Percentiles rank a stretch among this genome's conserved stretches.
phyloP scores from a whole-genome alignment of 2,113 vertebrate species.

The Cromileptes altivelis region DNA sequence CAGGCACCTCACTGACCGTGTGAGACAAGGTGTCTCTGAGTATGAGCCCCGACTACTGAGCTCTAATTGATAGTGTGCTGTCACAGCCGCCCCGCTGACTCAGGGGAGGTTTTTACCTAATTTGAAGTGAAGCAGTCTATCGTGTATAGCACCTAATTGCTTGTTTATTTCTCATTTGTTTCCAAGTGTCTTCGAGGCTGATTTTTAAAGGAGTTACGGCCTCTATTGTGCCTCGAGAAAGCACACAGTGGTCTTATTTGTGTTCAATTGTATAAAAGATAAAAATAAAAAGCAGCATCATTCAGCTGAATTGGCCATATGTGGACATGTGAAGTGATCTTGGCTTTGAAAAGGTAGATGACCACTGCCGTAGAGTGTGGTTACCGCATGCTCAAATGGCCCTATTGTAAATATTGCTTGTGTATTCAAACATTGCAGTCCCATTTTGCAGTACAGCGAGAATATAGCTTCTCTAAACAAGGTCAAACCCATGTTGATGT shows the following conservation, averaged over 20 bases:
- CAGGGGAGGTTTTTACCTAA: not conserved
- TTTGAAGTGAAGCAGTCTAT: not conserved
- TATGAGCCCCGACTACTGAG: not conserved
- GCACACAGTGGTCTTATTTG: not conserved
- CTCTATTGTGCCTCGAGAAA: not conserved
- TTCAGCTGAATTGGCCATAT: not conserved
- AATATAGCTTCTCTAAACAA: slow-evolving; percentile 6
- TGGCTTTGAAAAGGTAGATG: not conserved
- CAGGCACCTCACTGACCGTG: not conserved
- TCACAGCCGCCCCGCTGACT: not conserved
- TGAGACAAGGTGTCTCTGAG: not conserved
- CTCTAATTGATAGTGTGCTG: not conserved
- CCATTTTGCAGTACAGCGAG: not conserved
- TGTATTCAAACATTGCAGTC: not conserved
- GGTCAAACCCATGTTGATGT: slow-evolving; percentile 5
- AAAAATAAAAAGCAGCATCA: not conserved
- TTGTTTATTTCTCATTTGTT: not conserved
- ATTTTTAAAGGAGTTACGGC: not conserved
- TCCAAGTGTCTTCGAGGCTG: not conserved
- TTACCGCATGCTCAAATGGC: not conserved
- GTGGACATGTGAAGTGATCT: not conserved
- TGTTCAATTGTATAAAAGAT: too few species aligned
- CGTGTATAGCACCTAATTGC: not conserved
- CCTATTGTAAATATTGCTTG: not conserved
- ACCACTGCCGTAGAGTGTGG: not conserved